A percentile compares a stretch with the other conserved stretches of the same genome.
These are phyloP conservation scores for Capra hircus DNA, from an alignment of 2,113 vertebrate genomes.

Conservation along the genomic window DNA sequence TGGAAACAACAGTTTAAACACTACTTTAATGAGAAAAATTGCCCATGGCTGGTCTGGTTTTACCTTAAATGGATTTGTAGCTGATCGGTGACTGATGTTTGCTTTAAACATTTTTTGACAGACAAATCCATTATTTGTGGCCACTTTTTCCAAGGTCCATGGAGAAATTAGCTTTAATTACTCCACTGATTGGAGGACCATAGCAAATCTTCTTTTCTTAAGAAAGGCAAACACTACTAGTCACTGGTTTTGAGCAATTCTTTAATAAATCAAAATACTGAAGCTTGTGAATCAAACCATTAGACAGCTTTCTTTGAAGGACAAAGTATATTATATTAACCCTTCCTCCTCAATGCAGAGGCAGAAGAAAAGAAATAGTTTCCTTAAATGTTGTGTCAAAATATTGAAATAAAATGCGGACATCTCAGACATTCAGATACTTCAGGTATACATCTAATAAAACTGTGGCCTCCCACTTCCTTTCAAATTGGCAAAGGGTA, in stretches of 20 bases:
- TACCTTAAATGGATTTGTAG: slow-evolving; percentile 36
- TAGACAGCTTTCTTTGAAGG: slow-evolving; percentile 1
- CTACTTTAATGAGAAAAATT: slow-evolving; percentile 55
- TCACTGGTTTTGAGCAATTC: slow-evolving; percentile 16
- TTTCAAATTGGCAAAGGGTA: not conserved
- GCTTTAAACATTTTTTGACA: slow-evolving; percentile 43
- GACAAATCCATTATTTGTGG: slow-evolving; percentile 56
- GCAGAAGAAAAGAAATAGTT: not conserved
- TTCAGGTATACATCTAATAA: not conserved
- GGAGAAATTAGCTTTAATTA: slow-evolving; percentile 51
- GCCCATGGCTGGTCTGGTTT: not conserved
- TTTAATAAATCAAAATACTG: slow-evolving; percentile 38
- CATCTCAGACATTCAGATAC: not conserved
- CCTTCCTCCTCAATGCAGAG: not conserved
- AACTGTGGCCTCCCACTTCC: not conserved
- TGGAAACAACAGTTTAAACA: slow-evolving; percentile 39
- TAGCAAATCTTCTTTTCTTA: slow-evolving; percentile 1
- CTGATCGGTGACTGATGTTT: not conserved
- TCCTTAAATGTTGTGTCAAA: not conserved
- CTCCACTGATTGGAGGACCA: slow-evolving; percentile 23
- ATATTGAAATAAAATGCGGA: not conserved
- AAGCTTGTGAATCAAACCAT: not conserved
- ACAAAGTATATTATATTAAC: not conserved
- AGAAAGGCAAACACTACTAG: not conserved
- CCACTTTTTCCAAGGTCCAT: not conserved